A percentile compares a stretch with the other conserved stretches of the same genome.
Evolutionary conservation across 1,140 invertebrate species (phyloP).

Genomic region (Bombus affinis): DNA sequence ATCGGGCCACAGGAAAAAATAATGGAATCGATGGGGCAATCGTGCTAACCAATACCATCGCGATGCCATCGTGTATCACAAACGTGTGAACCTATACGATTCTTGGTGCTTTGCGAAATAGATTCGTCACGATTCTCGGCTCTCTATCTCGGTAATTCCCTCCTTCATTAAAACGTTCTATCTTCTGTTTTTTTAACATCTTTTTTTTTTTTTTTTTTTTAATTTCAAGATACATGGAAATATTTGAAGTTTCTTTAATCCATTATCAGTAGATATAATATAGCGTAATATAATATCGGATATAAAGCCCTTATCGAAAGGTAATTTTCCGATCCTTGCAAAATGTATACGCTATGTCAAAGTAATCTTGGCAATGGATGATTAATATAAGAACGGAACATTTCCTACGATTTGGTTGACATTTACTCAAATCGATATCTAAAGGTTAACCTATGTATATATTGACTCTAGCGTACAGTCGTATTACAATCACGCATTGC

Average conservation of each 20-base stretch:
- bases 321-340: too few species aligned
- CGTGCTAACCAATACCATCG: not conserved
- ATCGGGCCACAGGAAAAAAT: not conserved
- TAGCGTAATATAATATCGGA: too few species aligned
- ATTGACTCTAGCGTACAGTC: not conserved
- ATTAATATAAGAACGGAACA: not conserved
- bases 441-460: not conserved
- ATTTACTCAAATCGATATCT: not conserved
- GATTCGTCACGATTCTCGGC: not conserved
- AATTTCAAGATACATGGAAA: not conserved
- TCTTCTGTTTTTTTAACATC: not conserved
- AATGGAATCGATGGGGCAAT: constrained; percentile 18
- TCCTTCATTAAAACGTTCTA: not conserved
- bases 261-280: too few species aligned
- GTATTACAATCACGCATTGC: not conserved
- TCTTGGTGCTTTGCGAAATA: not conserved
- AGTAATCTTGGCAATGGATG: too few species aligned
- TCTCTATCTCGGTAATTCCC: not conserved
- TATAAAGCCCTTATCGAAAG: too few species aligned
- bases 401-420: not conserved
- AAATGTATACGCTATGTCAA: too few species aligned
- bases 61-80: not conserved
- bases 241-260: too few species aligned
- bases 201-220: not conserved
- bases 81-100: constrained; percentile 6